These are phyloP conservation scores for Phymastichus coffea DNA, from an alignment of 1,140 invertebrate genomes.

Conservation along the genomic window DNA sequence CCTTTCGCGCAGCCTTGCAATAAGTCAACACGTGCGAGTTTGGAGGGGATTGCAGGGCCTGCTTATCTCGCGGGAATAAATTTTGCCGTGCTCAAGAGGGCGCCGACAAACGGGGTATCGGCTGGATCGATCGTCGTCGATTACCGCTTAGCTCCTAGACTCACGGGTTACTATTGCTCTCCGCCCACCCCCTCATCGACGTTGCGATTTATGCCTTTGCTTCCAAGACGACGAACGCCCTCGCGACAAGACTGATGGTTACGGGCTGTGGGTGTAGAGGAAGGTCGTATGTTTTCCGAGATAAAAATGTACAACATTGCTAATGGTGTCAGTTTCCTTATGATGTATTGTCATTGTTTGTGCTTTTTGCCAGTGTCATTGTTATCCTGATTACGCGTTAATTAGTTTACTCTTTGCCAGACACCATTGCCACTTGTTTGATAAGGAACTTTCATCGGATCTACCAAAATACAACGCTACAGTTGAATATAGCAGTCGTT, in stretches of 20 bases:
- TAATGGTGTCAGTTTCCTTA: too few species aligned
- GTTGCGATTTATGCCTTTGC: constrained; percentile 6
- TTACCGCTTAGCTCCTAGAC: constrained; percentile 5
- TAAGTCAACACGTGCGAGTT: constrained; percentile 10
- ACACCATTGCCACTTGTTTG: too few species aligned
- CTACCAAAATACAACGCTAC: too few species aligned
- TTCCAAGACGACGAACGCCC: background rate
- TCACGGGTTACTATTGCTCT: background rate
- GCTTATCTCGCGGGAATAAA: constrained; percentile 28
- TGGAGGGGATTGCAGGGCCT: background rate
- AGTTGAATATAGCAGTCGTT: too few species aligned
- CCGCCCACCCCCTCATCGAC: constrained; percentile 9
- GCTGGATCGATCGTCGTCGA: constrained; percentile 2
- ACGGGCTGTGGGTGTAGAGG: too few species aligned
- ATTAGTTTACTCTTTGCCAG: too few species aligned
- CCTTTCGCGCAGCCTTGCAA: background rate
- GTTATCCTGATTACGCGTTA: too few species aligned
- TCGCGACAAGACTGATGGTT: background rate
- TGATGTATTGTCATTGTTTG: too few species aligned
- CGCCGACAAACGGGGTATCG: constrained; percentile 2
- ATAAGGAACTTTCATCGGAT: too few species aligned
- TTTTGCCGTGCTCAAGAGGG: constrained; percentile 15
- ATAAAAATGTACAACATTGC: too few species aligned
- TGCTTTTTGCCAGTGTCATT: too few species aligned
- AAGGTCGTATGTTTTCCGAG: too few species aligned